These are phyloP conservation scores for Malacoraja senta DNA, from an alignment of 2,797 vertebrate genomes.

Conservation along the genomic window DNA sequence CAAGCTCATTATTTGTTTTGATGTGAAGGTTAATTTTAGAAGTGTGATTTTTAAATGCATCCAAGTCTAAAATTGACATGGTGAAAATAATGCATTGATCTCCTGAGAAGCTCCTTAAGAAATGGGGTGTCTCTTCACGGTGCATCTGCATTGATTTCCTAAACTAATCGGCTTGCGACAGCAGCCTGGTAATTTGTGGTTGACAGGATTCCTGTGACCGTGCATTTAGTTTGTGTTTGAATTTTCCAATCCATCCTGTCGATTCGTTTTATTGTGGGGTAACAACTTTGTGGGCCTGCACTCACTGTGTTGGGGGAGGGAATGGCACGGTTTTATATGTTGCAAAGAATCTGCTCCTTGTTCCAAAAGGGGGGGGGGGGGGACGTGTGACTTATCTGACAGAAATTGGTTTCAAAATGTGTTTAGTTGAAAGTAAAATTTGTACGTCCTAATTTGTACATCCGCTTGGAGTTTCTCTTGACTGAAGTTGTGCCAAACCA, in stretches of 20 bases:
- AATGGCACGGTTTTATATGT: background rate
- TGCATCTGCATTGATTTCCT: background rate
- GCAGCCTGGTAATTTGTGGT: background rate
- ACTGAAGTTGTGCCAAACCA: background rate
- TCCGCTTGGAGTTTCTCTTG: background rate
- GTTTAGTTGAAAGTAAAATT: background rate
- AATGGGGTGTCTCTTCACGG: background rate
- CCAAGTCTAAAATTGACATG: background rate
- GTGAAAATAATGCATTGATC: background rate
- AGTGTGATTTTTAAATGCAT: background rate
- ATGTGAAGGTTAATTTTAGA: background rate
- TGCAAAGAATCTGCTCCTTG: background rate
- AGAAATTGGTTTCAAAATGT: background rate
- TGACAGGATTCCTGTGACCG: background rate
- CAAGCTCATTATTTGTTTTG: background rate
- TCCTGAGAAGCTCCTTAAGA: background rate
- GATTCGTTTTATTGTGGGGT: background rate
- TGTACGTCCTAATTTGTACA: too few species aligned
- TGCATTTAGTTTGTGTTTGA: background rate
- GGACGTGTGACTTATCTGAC: background rate
- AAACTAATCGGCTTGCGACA: background rate
- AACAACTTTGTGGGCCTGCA: background rate
- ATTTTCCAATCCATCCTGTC: background rate
- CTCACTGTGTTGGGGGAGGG: background rate
- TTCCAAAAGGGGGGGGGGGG: background rate